phyloP scores from a whole-genome alignment of 2,797 vertebrate species.

The Tarsius wallacei region DNA sequence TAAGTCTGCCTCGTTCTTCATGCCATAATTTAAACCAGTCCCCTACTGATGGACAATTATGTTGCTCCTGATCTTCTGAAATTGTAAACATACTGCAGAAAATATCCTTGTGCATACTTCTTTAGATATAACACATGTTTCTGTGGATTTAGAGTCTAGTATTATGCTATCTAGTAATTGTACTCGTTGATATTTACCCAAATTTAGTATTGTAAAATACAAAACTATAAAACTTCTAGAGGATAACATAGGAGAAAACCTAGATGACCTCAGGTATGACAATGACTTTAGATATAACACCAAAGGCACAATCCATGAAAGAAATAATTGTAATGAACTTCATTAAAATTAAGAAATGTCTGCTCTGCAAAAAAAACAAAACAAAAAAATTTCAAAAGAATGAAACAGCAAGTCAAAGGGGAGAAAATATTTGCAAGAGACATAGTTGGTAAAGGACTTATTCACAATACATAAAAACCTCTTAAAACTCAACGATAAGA shows the following conservation, averaged over 20 bases:
- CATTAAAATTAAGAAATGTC: neutral
- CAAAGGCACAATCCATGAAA: neutral
- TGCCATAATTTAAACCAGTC: neutral
- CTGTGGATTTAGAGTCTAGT: neutral
- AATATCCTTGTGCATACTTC: neutral
- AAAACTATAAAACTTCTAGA: slow-evolving; percentile 22
- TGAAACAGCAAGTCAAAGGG: neutral
- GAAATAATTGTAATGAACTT: neutral
- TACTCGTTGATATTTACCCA: too few species aligned
- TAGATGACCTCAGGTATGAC: neutral
- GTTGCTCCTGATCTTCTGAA: slow-evolving; percentile 39
- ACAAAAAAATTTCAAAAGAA: neutral
- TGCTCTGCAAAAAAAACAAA: neutral
- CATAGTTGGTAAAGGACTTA: neutral
- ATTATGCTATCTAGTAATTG: too few species aligned
- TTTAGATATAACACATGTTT: neutral
- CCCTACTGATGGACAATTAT: neutral
- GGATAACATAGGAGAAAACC: neutral
- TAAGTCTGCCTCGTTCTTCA: neutral
- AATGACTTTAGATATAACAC: neutral
- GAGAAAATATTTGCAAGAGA: neutral
- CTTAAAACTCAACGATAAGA: neutral
- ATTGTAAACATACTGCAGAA: slow-evolving; percentile 34
- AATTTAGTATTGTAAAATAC: neutral
- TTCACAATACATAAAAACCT: neutral